Evolutionary conservation across 2,888 invertebrate species (phyloP), one percentile per base, ranked within the genome.

Genomic region (Melolontha melolontha): DNA sequence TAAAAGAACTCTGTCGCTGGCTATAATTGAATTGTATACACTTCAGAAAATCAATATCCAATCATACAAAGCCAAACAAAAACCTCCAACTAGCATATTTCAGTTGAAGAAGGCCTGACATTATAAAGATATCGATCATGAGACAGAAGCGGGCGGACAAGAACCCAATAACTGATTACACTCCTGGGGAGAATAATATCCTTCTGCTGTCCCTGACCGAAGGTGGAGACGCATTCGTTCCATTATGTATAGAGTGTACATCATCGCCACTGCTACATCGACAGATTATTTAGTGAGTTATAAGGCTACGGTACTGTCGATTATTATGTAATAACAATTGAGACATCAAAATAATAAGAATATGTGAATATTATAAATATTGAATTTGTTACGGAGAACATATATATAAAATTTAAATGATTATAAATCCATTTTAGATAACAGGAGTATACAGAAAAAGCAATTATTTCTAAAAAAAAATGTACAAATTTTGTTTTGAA

Each of bases 111-210:
- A 44, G 50, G 42, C 17, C 52, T 54, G 67, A 54, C 54, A 66
- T 66, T 68, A 68, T 68, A 55, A 52, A 68, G 68, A 68, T 64
- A 68, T 68, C 63, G 64, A 68, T 68, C 64, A 64, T 50, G 47
- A 50, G 49, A 57, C 8, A 55, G 50, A 40, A 44, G 40, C 22
- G 66, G 29, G 14, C 22, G 50, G 22, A 40, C 66, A 66, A 66
- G 66, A 41, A 59, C 55, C 64, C 68, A 64, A 68, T 68, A 68
- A 68, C 63, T 68, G 68, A 68, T 68, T 68, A 64, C 49, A 64
- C 68, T 64, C 68, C 55, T 47, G 68, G 63, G 67, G 68, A 68
- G 55, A 55, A 68, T 68, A 64, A 67, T 67, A 63, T 47, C 42
- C 63, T 49, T 54, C 29, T 55, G 27, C 39, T 50, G 49, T 50